Evolutionary conservation across 1,140 invertebrate species (phyloP).

Genomic region (Cepaea nemoralis): DNA sequence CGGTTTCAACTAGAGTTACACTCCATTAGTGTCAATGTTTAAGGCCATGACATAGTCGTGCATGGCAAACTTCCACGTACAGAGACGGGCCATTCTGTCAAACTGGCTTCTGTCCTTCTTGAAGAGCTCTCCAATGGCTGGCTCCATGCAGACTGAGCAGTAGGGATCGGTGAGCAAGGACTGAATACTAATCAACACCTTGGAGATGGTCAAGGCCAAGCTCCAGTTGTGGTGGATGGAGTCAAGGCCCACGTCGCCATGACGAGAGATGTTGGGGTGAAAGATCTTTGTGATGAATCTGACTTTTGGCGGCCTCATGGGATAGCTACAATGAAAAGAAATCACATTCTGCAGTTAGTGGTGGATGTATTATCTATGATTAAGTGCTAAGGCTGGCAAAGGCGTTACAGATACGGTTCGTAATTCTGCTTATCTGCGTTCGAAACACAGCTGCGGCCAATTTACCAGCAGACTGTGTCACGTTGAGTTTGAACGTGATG

Average conservation of each 20-base stretch:
- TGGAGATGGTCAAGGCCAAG: slow-evolving; percentile 89
- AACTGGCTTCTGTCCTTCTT: slow-evolving; percentile 82
- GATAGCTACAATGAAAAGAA: slow-evolving; percentile 79
- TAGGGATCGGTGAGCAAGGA: slow-evolving; percentile 93
- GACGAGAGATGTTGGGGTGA: slow-evolving; percentile 94
- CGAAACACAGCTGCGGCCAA: too few species aligned
- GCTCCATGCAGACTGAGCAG: slow-evolving; percentile 92
- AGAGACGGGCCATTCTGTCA: slow-evolving; percentile 85
- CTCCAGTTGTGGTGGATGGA: slow-evolving; percentile 97
- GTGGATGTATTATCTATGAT: too few species aligned
- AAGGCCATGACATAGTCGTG: slow-evolving; percentile 76
- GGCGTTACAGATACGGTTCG: too few species aligned
- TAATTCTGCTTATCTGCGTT: too few species aligned
- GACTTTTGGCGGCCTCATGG: slow-evolving; percentile 90
- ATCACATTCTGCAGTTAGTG: background rate
- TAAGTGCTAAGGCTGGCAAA: too few species aligned
- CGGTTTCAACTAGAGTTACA: slow-evolving; percentile 49
- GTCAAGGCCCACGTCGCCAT: slow-evolving; percentile 96
- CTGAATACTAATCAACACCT: slow-evolving; percentile 78
- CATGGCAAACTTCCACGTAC: slow-evolving; percentile 96
- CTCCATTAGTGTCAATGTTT: slow-evolving; percentile 60
- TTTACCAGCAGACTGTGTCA: too few species aligned
- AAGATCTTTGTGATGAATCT: slow-evolving; percentile 80
- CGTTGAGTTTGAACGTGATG: too few species aligned
- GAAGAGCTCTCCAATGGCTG: slow-evolving; percentile 86